phyloP scores from a whole-genome alignment of 2,113 vertebrate species.

The Pachypanchax playfairii region DNA sequence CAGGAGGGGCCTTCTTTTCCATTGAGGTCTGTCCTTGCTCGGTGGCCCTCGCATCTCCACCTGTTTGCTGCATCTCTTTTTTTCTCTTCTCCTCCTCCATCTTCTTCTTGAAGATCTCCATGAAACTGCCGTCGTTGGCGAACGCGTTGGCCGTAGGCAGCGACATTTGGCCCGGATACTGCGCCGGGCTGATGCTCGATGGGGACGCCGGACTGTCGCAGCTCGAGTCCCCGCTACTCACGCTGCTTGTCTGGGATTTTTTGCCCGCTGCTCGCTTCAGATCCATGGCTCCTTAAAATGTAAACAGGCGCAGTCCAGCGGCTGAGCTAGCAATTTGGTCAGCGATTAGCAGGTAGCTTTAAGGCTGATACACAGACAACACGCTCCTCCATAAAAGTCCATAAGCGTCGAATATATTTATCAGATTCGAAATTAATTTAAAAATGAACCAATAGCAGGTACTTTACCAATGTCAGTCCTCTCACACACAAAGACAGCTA shows the following conservation, averaged over 20 bases:
- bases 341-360: neutral
- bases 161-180: constrained; percentile 22
- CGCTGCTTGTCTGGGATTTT: constrained; percentile 17
- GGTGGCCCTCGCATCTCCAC: constrained; percentile 52
- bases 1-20: constrained; percentile 78
- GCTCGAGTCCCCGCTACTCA: constrained; percentile 71
- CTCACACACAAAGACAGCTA: neutral
- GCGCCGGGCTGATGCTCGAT: constrained; percentile 64
- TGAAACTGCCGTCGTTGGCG: constrained; percentile 96
- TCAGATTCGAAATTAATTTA: neutral
- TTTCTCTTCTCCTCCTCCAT: constrained; percentile 79
- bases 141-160: constrained; percentile 82
- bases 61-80: constrained; percentile 59
- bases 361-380: neutral
- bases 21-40: constrained; percentile 70
- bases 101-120: constrained; percentile 96
- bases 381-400: neutral
- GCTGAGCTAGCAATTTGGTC: neutral
- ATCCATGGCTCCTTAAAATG: constrained; percentile 53
- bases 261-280: constrained; percentile 35
- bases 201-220: constrained; percentile 77
- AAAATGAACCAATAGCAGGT: neutral
- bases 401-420: too few relatives aligned
- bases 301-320: constrained; percentile 2
- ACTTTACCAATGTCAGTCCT: neutral